Evolutionary conservation across 2,797 vertebrate genomes (phyloP).

Genomic region (Melanitta fusca): DNA sequence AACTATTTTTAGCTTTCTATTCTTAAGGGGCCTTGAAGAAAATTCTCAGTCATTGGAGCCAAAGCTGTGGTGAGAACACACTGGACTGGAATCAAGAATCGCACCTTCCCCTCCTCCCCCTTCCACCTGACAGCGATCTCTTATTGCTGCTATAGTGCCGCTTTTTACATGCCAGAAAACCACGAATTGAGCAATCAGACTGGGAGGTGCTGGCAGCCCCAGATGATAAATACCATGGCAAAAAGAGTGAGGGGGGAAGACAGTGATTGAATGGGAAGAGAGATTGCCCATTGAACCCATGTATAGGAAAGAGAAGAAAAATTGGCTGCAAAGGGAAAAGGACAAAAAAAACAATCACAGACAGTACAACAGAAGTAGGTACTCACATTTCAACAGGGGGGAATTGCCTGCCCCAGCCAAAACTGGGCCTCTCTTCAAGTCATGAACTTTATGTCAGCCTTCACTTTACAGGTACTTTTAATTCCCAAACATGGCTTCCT

Average conservation of each 20-base stretch:
- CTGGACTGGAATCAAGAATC: conserved; percentile 71
- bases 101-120: conserved; percentile 57
- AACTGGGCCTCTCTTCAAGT: background rate
- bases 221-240: conserved; percentile 18
- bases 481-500: background rate
- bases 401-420: background rate
- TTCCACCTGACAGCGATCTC: conserved; percentile 65
- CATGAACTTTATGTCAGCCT: background rate
- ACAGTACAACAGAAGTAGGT: conserved; percentile 20
- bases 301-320: background rate
- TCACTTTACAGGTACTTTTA: conserved; percentile 22
- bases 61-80: conserved; percentile 68
- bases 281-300: background rate
- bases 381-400: background rate
- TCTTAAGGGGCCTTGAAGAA: conserved; percentile 69
- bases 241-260: background rate
- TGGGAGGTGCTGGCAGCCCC: conserved; percentile 52
- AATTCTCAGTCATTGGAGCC: conserved; percentile 49
- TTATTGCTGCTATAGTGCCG: conserved; percentile 59
- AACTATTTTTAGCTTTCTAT: conserved; percentile 74
- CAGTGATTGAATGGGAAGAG: background rate
- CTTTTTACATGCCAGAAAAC: conserved; percentile 43
- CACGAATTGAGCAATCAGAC: conserved; percentile 34
- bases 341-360: background rate
- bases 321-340: conserved; percentile 2